Evolutionary conservation across 2,888 invertebrate genomes (phyloP).

Genomic region (Acleris emargana): DNA sequence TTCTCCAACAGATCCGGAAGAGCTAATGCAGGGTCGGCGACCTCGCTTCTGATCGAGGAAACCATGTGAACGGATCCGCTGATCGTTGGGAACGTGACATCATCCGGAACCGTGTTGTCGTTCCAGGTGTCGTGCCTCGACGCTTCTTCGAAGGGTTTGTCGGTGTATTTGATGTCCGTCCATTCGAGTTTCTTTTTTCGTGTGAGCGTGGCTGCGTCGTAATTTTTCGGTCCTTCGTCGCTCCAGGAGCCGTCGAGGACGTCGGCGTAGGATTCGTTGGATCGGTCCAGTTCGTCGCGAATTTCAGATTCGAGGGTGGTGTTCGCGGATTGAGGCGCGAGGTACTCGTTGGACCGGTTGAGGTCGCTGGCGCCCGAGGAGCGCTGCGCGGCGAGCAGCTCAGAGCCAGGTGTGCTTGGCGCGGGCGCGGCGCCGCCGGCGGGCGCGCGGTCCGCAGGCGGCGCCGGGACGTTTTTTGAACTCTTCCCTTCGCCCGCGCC

Average conservation of each 20-base stretch:
- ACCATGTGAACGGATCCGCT: constrained; percentile 89
- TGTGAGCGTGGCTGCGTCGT: constrained; percentile 51
- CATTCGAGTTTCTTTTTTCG: constrained; percentile 57
- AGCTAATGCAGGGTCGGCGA: constrained; percentile 60
- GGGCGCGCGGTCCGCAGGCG: constrained; percentile 87
- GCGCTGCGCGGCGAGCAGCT: constrained; percentile 45
- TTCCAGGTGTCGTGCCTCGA: constrained; percentile 88
- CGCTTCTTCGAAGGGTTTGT: constrained; percentile 45
- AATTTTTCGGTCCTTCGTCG: constrained; percentile 47
- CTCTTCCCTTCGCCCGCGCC: constrained; percentile 64
- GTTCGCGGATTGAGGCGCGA: constrained; percentile 61
- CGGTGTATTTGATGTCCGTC: constrained; percentile 60
- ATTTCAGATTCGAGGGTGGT: constrained; percentile 51
- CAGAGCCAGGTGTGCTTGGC: constrained; percentile 73
- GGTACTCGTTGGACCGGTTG: constrained; percentile 74
- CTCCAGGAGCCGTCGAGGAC: constrained; percentile 73
- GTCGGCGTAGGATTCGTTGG: constrained; percentile 78
- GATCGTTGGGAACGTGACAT: constrained; percentile 91
- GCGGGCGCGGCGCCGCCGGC: constrained; percentile 73
- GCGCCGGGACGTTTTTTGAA: constrained; percentile 90
- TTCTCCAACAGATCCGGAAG: constrained; percentile 76
- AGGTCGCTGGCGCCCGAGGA: constrained; percentile 47
- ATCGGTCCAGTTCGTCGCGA: constrained; percentile 69
- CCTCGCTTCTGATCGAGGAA: constrained; percentile 87
- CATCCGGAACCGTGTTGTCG: constrained; percentile 90